Conservation (phyloP, 2,888 invertebrate species). For the Rhagonycha lutea region DNA sequence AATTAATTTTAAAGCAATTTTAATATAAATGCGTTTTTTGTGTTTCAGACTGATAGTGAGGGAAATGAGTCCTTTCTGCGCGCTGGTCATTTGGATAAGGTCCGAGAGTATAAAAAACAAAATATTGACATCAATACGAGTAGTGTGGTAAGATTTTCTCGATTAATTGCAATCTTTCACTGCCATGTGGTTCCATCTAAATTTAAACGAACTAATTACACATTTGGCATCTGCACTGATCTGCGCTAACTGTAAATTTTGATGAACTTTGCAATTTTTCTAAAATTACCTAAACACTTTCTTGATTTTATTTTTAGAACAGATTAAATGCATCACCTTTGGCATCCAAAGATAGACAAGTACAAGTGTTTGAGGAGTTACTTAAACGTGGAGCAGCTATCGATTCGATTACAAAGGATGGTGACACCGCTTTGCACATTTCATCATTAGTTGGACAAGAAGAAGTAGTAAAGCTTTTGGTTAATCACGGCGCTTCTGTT, state of each 20-base stretch:
- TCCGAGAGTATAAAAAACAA: constrained; percentile 93
- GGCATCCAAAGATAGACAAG: constrained; percentile 98
- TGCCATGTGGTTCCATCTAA: constrained; percentile 12
- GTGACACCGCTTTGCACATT: constrained; percentile 98
- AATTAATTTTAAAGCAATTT: not conserved
- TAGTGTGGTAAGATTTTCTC: constrained; percentile 84
- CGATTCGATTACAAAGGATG: constrained; percentile 98
- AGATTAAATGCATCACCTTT: constrained; percentile 97
- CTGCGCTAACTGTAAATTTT: constrained; percentile 2
- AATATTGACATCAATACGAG: constrained; percentile 99
- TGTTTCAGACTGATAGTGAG: constrained; percentile 90
- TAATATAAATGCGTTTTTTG: not conserved
- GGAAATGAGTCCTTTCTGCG: constrained; percentile 98
- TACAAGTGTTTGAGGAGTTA: constrained; percentile 91
- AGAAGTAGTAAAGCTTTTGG: too few species aligned
- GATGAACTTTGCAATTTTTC: constrained; percentile 8
- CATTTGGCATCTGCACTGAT: constrained; percentile 15
- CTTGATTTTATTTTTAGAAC: too few species aligned
- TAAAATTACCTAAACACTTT: constrained; percentile 6
- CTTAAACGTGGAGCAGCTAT: constrained; percentile 92
- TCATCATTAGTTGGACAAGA: too few species aligned
- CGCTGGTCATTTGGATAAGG: constrained; percentile 97
- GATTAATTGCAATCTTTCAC: not conserved
- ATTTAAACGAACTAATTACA: constrained; percentile 11
- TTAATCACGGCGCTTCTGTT: too few species aligned